Evolutionary conservation across 2,888 invertebrate species (phyloP).

Genomic region (Gymnocheta viridis): DNA sequence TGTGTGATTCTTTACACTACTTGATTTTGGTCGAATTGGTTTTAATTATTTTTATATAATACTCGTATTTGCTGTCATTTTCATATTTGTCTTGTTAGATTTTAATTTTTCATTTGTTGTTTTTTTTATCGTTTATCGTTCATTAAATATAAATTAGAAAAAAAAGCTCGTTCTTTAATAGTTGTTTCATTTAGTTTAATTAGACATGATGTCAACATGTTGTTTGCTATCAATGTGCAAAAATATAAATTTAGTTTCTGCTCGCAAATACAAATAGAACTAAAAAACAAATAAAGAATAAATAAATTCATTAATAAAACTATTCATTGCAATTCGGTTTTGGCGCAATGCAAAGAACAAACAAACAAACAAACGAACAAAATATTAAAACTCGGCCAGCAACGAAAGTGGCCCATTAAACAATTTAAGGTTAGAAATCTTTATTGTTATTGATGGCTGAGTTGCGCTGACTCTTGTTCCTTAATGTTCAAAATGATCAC

Average conservation of each 20-base stretch:
- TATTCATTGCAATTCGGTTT: slow-evolving; percentile 32
- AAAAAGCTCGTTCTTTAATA: not conserved
- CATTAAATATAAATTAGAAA: slow-evolving; percentile 2
- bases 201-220: slow-evolving; percentile 60
- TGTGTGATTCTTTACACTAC: no score
- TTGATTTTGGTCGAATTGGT: no score
- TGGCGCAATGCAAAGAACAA: slow-evolving; percentile 21
- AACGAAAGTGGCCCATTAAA: slow-evolving; percentile 14
- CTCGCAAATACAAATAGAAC: not conserved
- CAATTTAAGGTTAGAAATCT: not conserved
- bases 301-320: slow-evolving; percentile 57
- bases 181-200: slow-evolving; percentile 48
- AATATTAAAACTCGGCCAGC: not conserved
- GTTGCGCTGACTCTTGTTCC: not conserved
- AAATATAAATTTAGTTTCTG: slow-evolving; percentile 25
- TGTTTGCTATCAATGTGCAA: slow-evolving; percentile 4
- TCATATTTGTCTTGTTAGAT: not conserved
- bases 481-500: not conserved
- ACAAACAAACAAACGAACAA: slow-evolving; percentile 3
- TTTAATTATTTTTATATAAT: no score
- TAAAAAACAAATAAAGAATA: slow-evolving; percentile 18
- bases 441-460: slow-evolving; percentile 44
- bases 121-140: not conserved
- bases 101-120: not conserved
- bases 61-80: not conserved